Percentiles rank a stretch among this genome's conserved stretches.
Evolutionary conservation across 1,140 invertebrate species (phyloP).

Genomic region (Teleogryllus occipitalis): DNA sequence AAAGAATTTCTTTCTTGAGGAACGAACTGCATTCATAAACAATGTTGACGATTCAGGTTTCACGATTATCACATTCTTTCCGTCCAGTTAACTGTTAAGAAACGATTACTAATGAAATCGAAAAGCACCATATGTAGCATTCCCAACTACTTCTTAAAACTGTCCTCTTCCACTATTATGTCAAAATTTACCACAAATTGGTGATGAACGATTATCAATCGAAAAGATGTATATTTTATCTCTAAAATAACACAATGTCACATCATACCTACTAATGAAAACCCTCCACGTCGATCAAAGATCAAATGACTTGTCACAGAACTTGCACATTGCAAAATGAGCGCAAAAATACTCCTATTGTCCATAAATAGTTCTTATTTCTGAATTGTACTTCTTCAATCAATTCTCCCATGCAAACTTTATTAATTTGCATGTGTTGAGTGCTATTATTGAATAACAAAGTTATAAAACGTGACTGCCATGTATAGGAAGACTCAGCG

Average conservation of each 20-base stretch:
- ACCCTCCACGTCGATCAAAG: slow-evolving; percentile 10
- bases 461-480: too few relatives aligned
- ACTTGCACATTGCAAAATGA: background rate
- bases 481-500: too few relatives aligned
- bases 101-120: background rate
- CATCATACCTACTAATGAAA: slow-evolving; percentile 9
- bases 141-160: background rate
- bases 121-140: background rate
- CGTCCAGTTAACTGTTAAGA: background rate
- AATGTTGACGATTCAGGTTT: background rate
- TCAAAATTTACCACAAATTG: background rate
- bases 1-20: background rate
- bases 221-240: background rate
- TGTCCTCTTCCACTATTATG: background rate
- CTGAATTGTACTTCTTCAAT: too few relatives aligned
- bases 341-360: too few relatives aligned
- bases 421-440: too few relatives aligned
- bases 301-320: background rate
- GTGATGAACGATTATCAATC: background rate
- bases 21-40: background rate
- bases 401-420: too few relatives aligned
- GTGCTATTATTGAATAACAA: too few relatives aligned
- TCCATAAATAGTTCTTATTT: too few relatives aligned
- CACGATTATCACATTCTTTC: background rate
- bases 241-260: background rate